These are phyloP conservation scores for Folsomia candida DNA, from an alignment of 2,888 invertebrate species.

Conservation along the genomic window DNA sequence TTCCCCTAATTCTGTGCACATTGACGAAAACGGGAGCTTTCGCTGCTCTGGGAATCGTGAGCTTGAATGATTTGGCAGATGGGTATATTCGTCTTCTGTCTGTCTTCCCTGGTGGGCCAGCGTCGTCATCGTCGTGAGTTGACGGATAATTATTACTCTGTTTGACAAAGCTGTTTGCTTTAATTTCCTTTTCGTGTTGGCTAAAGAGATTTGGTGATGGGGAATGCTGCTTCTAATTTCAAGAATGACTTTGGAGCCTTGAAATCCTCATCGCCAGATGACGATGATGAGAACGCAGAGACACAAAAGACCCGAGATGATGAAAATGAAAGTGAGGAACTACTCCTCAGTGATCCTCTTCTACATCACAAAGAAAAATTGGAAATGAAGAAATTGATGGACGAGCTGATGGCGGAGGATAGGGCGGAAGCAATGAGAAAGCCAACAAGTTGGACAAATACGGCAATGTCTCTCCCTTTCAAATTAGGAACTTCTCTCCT, in stretches of 20 bases:
- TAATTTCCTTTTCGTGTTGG: not conserved
- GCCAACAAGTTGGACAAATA: not conserved
- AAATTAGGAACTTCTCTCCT: slow-evolving; percentile 6
- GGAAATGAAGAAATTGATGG: slow-evolving; percentile 17
- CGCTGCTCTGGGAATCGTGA: not conserved
- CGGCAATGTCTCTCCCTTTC: slow-evolving; percentile 7
- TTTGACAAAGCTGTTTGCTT: not conserved
- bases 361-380: slow-evolving; percentile 13
- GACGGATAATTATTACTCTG: not conserved
- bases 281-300: not conserved
- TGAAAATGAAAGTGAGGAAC: not conserved
- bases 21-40: slow-evolving; percentile 11
- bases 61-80: slow-evolving; percentile 9
- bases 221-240: not conserved
- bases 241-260: not conserved
- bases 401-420: slow-evolving; percentile 7
- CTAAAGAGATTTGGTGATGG: not conserved
- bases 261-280: not conserved
- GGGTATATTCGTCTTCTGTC: slow-evolving; percentile 9
- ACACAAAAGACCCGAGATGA: not conserved
- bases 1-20: slow-evolving; percentile 10
- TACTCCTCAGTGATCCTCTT: slow-evolving; percentile 2
- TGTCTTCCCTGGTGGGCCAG: slow-evolving; percentile 13
- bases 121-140: not conserved
- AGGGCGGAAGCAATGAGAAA: not conserved